phyloP scores from a whole-genome alignment of 2,888 invertebrate species.

The Thecophora atra region DNA sequence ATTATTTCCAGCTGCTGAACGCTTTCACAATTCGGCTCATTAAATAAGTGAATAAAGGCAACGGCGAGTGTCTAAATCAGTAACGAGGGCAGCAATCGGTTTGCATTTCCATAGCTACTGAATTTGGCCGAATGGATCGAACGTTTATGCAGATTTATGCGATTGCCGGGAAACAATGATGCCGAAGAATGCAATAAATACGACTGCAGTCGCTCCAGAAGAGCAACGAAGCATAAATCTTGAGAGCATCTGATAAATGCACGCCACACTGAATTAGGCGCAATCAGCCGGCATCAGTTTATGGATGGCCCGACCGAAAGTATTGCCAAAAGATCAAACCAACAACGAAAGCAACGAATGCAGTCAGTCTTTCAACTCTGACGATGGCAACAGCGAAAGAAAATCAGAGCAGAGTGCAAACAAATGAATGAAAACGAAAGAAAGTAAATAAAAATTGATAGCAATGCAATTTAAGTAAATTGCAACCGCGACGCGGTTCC shows the following conservation, averaged over 20 bases:
- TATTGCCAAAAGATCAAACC: neutral
- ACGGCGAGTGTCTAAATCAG: neutral
- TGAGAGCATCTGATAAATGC: constrained; percentile 32
- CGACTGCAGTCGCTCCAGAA: constrained; percentile 32
- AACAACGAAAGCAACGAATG: neutral
- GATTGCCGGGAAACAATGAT: neutral
- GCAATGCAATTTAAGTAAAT: neutral
- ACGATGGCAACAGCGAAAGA: too few species aligned
- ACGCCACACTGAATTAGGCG: constrained; percentile 29
- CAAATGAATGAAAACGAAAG: neutral
- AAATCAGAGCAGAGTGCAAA: constrained; percentile 7
- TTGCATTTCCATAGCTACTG: neutral
- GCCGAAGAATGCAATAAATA: constrained; percentile 9
- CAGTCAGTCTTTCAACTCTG: neutral
- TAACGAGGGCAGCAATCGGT: constrained; percentile 18
- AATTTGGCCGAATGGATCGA: constrained; percentile 2
- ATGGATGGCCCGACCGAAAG: constrained; percentile 1
- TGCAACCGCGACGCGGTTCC: neutral
- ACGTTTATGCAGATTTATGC: constrained; percentile 31
- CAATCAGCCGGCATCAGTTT: constrained; percentile 24
- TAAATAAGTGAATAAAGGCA: neutral
- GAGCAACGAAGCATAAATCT: constrained; percentile 36
- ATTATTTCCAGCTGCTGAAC: neutral
- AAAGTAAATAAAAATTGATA: constrained; percentile 9
- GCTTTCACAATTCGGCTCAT: constrained; percentile 27